These are phyloP conservation scores for Gymnocypris eckloni DNA, from an alignment of 2,797 vertebrate genomes.

Conservation along the genomic window DNA sequence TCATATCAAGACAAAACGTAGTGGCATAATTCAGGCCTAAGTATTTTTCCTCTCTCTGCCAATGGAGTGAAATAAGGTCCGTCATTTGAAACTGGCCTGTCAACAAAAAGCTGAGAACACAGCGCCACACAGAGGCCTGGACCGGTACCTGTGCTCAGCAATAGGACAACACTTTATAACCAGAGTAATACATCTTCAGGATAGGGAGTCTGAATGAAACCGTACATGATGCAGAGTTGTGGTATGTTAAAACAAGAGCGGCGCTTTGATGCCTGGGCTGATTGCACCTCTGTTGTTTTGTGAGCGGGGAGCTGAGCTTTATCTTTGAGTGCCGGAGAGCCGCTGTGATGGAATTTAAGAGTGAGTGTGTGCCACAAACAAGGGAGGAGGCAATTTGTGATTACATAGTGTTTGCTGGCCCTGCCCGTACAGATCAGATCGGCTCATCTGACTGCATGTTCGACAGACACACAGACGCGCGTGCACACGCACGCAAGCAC, in stretches of 20 bases:
- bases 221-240: conserved; percentile 49
- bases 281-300: conserved; percentile 60
- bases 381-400: conserved; percentile 52
- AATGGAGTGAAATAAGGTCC: conserved; percentile 39
- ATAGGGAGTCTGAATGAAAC: conserved; percentile 43
- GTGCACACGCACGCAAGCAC: too few relatives aligned
- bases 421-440: conserved; percentile 54
- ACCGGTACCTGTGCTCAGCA: conserved; percentile 49
- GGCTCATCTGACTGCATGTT: conserved; percentile 47
- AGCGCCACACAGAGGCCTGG: conserved; percentile 75
- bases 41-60: conserved; percentile 58
- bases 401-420: conserved; percentile 60
- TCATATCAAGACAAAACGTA: conserved; percentile 72
- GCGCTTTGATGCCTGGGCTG: conserved; percentile 56
- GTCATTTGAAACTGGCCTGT: conserved; percentile 4
- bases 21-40: conserved; percentile 68
- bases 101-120: conserved; percentile 70
- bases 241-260: conserved; percentile 61
- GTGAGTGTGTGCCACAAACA: conserved; percentile 30
- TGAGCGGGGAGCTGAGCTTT: conserved; percentile 55
- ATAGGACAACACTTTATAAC: conserved; percentile 43
- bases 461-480: conserved; percentile 39
- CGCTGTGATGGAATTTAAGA: conserved; percentile 50
- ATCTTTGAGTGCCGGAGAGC: conserved; percentile 53
- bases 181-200: conserved; percentile 54